Evolutionary conservation across 2,113 vertebrate species (phyloP), one percentile per base, ranked within the genome.

Genomic region (Montifringilla adamsi): DNA sequence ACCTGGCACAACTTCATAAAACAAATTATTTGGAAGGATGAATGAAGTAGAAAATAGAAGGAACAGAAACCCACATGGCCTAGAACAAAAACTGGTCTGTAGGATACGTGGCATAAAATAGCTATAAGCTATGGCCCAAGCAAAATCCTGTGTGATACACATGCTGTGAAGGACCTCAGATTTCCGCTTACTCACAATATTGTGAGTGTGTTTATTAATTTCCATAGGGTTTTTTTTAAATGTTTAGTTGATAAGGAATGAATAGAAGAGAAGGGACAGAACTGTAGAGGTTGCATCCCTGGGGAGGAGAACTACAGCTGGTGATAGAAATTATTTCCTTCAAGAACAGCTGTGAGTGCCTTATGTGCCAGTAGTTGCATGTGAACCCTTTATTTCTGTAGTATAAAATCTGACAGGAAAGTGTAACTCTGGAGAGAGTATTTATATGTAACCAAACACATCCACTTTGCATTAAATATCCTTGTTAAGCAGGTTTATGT

Each of bases 291-390:
- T 94, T 94, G 39, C 55, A 53, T 84, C 94, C 73, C 88, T 90
- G 43, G 59, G 68, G 95, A 95, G 30, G 43, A 92, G 83, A 84
- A 70, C 72, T 95, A 83, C 90, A 95, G 79, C 92, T 97, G 94
- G 86, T 86, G 88, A 77, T 81, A 77, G 83, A 94, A 93, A 94
- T 95, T 94, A 93, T 90, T 93, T 95, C 86, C 83, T 96, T 95
- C 90, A 93, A 85, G 83, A 95, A 86, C 95, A 96, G 90, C 90
- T 95, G 91, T 92, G 88, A 94, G 84, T 81, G 27, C 85, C 88
- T 97, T 94, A 95, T 95, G 92, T 89, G 89, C 91, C 86, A 88
- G 76, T 94, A 92, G 68, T 80, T 92, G 79, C 59, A 89, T 83
- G 47, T 90, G 83, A 96, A 95, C 72, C 63, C 55, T 94, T 96